Evolutionary conservation across 2,797 vertebrate genomes (phyloP), one percentile per base, ranked within the genome.

Genomic region (Pseudomugil gertrudae): DNA sequence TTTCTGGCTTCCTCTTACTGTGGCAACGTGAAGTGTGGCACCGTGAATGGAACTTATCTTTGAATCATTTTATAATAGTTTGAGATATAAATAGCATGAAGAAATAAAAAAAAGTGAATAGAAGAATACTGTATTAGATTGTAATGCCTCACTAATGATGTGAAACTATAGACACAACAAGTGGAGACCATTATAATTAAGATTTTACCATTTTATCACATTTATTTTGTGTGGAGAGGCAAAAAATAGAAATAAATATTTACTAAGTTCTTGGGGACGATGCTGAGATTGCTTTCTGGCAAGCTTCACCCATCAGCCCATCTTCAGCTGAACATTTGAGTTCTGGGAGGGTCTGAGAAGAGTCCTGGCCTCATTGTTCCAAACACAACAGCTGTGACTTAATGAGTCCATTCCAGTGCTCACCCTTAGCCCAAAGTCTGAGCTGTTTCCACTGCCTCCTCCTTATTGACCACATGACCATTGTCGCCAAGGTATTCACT

Each of bases 1-100:
- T 87, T 78, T 65, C 88, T 92, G 90, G 91, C 88, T 94, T 96
- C 90, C 85, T 94, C 95, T 95, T 84, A 92, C 95, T 95, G 95
- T 94, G 95, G 94, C 90, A 93, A 95, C 93, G 94, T 87, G 92
- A 92, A 86, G 87, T 80, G 74, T 93, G 90, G 89, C 89, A 84
- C 93, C 93, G 91, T 92, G 92, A 43, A 92, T 92, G 93, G 78
- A 91, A 92, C 92, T 45, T 57, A 19, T 35, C 38, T 70, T 72
- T 60, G 43, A 86, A 73, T 74, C 52, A 58, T 60, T 70, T 66
- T 32, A 79, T 54, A 55, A 17, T 11, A 36, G 51, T 29, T 36
- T 1, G 32, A 53, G 69, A 63, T 32, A 29, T 15, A 40, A 43
- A 58, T 19, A 17, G 9, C 38, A 11, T 7, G 1, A 69, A 50